Conservation (phyloP, 1,140 invertebrate species). For the Neocloeon triangulifer region DNA sequence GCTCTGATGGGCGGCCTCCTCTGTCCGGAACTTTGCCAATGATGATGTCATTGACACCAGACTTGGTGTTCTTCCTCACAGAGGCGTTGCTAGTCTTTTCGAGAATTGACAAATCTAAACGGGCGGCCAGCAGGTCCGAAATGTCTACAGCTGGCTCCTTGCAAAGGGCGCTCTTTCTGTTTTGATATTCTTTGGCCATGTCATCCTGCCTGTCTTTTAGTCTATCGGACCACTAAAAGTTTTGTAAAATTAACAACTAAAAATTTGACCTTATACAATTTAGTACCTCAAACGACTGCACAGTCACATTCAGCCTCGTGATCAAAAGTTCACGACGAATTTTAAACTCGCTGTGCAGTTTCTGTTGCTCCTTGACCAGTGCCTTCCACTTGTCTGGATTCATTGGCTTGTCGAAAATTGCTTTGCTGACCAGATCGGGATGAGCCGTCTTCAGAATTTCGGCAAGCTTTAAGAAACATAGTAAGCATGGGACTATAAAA, state of each 20-base stretch:
- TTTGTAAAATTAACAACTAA: neutral
- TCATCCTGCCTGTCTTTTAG: constrained; percentile 45
- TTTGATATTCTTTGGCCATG: constrained; percentile 43
- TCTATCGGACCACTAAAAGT: constrained; percentile 60
- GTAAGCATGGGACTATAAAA: too few relatives aligned
- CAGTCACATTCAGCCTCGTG: constrained; percentile 77
- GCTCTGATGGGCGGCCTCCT: constrained; percentile 70
- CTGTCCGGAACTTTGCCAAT: constrained; percentile 35
- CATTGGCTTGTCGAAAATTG: constrained; percentile 49
- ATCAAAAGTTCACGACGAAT: constrained; percentile 68
- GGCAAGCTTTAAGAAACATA: constrained; percentile 28
- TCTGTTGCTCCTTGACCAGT: constrained; percentile 38
- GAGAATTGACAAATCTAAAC: constrained; percentile 56
- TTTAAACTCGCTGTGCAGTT: constrained; percentile 59
- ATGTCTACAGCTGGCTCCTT: constrained; percentile 36
- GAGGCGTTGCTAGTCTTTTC: constrained; percentile 70
- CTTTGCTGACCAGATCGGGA: constrained; percentile 38
- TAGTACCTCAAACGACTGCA: constrained; percentile 68
- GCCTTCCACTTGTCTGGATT: constrained; percentile 62
- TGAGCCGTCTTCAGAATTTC: constrained; percentile 38
- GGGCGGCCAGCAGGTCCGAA: constrained; percentile 53
- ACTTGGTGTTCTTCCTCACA: constrained; percentile 56
- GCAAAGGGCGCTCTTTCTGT: constrained; percentile 35
- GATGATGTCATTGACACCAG: constrained; percentile 24
- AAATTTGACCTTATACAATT: constrained; percentile 4